These are phyloP conservation scores for Xiphophorus couchianus DNA, from an alignment of 2,113 vertebrate species.

Conservation along the genomic window DNA sequence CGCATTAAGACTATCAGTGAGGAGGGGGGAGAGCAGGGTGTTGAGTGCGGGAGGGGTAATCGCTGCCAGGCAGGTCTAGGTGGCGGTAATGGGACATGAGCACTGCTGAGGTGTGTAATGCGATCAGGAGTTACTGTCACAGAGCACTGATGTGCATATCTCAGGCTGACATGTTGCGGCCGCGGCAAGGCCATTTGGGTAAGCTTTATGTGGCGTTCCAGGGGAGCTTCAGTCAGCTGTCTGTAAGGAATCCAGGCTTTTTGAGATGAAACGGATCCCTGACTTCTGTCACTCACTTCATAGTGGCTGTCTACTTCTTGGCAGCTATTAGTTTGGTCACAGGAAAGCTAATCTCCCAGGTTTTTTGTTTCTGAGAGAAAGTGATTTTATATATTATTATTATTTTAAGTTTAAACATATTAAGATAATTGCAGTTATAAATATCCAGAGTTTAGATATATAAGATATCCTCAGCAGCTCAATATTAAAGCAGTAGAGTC, in stretches of 20 bases:
- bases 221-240: conserved; percentile 55
- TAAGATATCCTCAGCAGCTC: too few relatives aligned
- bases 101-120: conserved; percentile 78
- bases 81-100: conserved; percentile 72
- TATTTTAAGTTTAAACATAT: conserved; percentile 1
- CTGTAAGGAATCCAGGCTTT: conserved; percentile 59
- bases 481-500: too few relatives aligned
- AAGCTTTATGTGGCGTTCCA: conserved; percentile 70
- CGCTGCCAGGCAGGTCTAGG: conserved; percentile 56
- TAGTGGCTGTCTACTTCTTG: conserved; percentile 36
- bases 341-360: background rate
- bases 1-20: conserved; percentile 54
- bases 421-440: background rate
- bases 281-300: conserved; percentile 59
- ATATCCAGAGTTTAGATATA: background rate
- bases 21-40: background rate
- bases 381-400: background rate
- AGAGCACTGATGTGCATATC: conserved; percentile 74
- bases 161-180: conserved; percentile 71
- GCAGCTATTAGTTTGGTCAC: conserved; percentile 32
- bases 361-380: background rate
- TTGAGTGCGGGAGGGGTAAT: conserved; percentile 43
- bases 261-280: conserved; percentile 65
- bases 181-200: conserved; percentile 63
- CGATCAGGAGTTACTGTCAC: conserved; percentile 77